A percentile compares a stretch with the other conserved stretches of the same genome.
These are phyloP conservation scores for Epinephelus lanceolatus DNA, from an alignment of 2,113 vertebrate genomes.

Conservation along the genomic window DNA sequence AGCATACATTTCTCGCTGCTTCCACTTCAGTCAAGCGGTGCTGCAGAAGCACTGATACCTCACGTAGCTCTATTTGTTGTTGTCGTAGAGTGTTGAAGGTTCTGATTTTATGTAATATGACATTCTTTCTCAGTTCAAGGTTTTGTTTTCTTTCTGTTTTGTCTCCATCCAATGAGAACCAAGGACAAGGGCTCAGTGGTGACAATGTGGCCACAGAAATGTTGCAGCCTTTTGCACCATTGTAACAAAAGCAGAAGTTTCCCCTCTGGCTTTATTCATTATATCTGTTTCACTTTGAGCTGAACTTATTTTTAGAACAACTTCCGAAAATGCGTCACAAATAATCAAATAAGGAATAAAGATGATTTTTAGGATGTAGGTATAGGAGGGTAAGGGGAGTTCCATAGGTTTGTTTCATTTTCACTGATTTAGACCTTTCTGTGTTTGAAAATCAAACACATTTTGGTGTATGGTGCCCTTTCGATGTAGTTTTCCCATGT, in stretches of 20 bases:
- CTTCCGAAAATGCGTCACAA: not conserved
- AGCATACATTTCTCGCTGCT: not conserved
- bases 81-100: not conserved
- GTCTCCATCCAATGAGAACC: not conserved
- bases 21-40: not conserved
- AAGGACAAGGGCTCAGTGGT: not conserved
- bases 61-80: not conserved
- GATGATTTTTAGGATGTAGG: not conserved
- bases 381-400: not conserved
- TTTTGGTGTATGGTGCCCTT: not conserved
- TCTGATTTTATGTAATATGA: not conserved
- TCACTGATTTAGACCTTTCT: constrained; percentile 2
- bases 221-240: not conserved
- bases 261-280: constrained; percentile 12
- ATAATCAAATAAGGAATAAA: constrained; percentile 15
- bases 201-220: not conserved
- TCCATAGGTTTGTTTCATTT: constrained; percentile 9
- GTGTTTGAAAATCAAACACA: not conserved
- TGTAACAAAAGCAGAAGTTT: constrained; percentile 12
- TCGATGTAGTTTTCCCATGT: not conserved
- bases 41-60: not conserved
- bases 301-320: not conserved
- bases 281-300: constrained; percentile 4
- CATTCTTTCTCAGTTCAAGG: not conserved
- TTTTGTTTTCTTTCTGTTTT: not conserved